These are phyloP conservation scores for Cetoscarus ocellatus DNA, from an alignment of 2,797 vertebrate genomes.

Conservation along the genomic window DNA sequence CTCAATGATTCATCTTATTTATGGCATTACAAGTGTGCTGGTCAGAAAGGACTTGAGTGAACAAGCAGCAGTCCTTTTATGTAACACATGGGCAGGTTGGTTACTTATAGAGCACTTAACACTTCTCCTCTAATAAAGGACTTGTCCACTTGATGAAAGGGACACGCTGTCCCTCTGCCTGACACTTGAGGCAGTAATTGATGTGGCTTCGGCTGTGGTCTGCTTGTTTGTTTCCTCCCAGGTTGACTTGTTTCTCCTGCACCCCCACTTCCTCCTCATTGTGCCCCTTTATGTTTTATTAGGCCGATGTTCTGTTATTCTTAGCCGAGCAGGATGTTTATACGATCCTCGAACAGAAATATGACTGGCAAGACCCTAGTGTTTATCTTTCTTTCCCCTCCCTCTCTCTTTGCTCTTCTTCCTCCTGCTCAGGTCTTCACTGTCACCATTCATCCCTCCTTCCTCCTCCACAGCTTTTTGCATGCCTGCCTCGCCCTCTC, in stretches of 20 bases:
- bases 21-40: neutral
- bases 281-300: constrained; percentile 84
- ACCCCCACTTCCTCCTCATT: constrained; percentile 78
- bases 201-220: constrained; percentile 24
- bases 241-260: constrained; percentile 56
- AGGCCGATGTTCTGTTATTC: constrained; percentile 86
- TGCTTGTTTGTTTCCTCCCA: constrained; percentile 62
- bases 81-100: neutral
- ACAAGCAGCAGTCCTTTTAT: neutral
- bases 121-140: constrained; percentile 1
- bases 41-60: neutral
- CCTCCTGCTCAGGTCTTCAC: constrained; percentile 64
- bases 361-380: constrained; percentile 81
- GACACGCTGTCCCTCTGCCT: constrained; percentile 8
- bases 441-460: constrained; percentile 57
- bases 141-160: constrained; percentile 24
- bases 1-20: neutral
- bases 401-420: constrained; percentile 35
- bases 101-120: constrained; percentile 24
- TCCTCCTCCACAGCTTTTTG: constrained; percentile 39
- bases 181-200: constrained; percentile 37
- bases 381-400: constrained; percentile 82
- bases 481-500: constrained; percentile 49
- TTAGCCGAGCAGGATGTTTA: constrained; percentile 89
- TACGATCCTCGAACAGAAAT: constrained; percentile 83